Evolutionary conservation across 2,888 invertebrate species (phyloP).

Genomic region (Drosophila anomalata): DNA sequence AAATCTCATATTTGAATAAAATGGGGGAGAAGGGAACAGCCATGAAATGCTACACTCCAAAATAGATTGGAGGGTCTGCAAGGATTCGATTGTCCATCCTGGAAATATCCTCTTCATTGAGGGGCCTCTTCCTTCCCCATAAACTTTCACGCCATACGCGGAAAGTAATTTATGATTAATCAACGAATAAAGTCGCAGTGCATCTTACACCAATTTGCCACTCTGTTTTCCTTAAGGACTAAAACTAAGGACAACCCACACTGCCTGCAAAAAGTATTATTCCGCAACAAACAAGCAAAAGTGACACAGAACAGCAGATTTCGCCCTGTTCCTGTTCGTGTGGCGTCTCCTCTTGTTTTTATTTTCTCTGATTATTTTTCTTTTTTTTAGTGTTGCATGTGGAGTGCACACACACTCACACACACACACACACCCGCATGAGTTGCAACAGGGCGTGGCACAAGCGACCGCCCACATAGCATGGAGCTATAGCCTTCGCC

Average conservation of each 20-base stretch:
- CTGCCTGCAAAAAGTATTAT: constrained; percentile 61
- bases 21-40: neutral
- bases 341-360: constrained; percentile 7
- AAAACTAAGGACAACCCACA: neutral
- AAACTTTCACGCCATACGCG: too few relatives aligned
- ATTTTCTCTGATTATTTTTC: constrained; percentile 25
- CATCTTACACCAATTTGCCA: neutral
- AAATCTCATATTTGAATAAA: constrained; percentile 78
- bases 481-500: constrained; percentile 17
- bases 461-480: constrained; percentile 59
- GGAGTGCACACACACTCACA: constrained; percentile 12
- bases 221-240: constrained; percentile 10
- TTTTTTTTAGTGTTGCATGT: constrained; percentile 43
- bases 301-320: constrained; percentile 74
- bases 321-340: constrained; percentile 25
- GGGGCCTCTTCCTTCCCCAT: neutral
- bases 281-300: constrained; percentile 75
- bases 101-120: neutral
- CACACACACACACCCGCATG: constrained; percentile 8
- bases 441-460: constrained; percentile 65
- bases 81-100: too few relatives aligned
- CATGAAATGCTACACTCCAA: neutral
- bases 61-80: neutral
- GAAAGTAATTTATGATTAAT: too few relatives aligned
- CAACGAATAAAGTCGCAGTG: neutral